These are phyloP conservation scores for Sebastes hubbsi DNA, from an alignment of 2,797 vertebrate species.

Conservation along the genomic window DNA sequence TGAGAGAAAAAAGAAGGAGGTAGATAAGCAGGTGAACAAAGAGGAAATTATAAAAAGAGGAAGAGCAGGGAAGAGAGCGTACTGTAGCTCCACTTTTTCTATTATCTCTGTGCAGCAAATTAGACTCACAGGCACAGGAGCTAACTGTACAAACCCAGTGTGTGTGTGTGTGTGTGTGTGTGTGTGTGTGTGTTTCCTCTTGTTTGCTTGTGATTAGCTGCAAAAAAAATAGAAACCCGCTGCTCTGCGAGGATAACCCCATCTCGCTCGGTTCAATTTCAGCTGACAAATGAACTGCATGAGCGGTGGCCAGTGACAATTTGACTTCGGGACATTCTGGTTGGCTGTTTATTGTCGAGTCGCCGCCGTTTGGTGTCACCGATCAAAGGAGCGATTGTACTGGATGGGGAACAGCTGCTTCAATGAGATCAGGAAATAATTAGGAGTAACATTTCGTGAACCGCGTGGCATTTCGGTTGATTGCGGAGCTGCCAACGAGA, in stretches of 20 bases:
- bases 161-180: no score
- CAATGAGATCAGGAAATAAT: constrained; percentile 62
- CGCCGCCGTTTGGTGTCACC: constrained; percentile 21
- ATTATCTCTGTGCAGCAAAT: constrained; percentile 59
- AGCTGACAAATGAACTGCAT: constrained; percentile 15
- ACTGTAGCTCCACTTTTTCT: constrained; percentile 36
- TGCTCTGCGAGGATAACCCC: constrained; percentile 36
- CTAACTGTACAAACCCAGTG: constrained; percentile 11
- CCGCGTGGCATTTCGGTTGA: constrained; percentile 66
- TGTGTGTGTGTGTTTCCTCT: constrained; percentile 1
- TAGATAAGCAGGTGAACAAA: constrained; percentile 67
- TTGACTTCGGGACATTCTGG: constrained; percentile 7
- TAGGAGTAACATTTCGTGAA: constrained; percentile 57
- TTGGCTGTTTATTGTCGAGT: constrained; percentile 19
- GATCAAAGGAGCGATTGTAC: constrained; percentile 41
- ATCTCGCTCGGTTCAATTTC: constrained; percentile 23
- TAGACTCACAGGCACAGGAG: constrained; percentile 37
- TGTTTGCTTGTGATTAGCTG: constrained; percentile 49
- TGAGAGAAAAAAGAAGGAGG: constrained; percentile 17
- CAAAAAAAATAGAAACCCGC: background rate
- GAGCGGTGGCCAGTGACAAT: background rate
- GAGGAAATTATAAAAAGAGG: constrained; percentile 46
- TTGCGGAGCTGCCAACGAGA: constrained; percentile 45
- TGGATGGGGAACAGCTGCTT: constrained; percentile 55
- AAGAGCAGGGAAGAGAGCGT: background rate